Evolutionary conservation across 2,113 vertebrate genomes (phyloP), one percentile per base, ranked within the genome.

Genomic region (Eclectus roratus): DNA sequence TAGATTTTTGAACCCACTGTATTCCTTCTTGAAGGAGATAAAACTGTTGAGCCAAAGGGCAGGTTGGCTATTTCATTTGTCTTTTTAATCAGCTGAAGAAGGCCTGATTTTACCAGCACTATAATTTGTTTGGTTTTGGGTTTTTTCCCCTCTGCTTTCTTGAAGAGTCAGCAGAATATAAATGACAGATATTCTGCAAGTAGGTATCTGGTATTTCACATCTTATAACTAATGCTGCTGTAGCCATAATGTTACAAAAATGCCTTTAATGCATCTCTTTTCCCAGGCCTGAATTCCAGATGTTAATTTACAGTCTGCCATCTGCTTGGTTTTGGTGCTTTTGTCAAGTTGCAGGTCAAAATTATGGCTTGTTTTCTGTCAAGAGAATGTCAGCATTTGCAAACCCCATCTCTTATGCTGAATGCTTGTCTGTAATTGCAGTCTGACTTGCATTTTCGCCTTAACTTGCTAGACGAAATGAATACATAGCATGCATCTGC

Each of bases 241-340:
- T 91, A 73, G 61, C 71, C 64, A 19, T 89, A 81, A 68, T 11
- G 37, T 41, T 96, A 81, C 80, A 95, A 66, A 96, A 80, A 65
- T 27, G 39, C 43, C 47, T 93, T 61, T 58, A 60, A 33, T n/a
- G 69, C 33, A 31, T 87, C 47, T 95, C 55, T 91, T 89, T 96
- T 93, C 76, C 74, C 39, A 39, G 80, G 78, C 79, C 89, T 89
- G 76, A 93, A 91, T 94, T 96, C 82, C 91, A 97, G 89, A 88
- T 93, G 91, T 94, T 96, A 94, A 94, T 97, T 97, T 94, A 17
- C 46, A 80, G 66, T 39, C 76, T 95, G 27, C 79, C 84, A 90
- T 83, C 93, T 97, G 95, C 56, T 93, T 92, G 50, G 85, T 69
- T 92, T 91, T 71, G 78, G 64, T 93, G 79, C 71, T 82, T 97